Percentiles rank a stretch among this genome's conserved stretches.
phyloP scores from a whole-genome alignment of 2,113 vertebrate species.

The Ictalurus furcatus region DNA sequence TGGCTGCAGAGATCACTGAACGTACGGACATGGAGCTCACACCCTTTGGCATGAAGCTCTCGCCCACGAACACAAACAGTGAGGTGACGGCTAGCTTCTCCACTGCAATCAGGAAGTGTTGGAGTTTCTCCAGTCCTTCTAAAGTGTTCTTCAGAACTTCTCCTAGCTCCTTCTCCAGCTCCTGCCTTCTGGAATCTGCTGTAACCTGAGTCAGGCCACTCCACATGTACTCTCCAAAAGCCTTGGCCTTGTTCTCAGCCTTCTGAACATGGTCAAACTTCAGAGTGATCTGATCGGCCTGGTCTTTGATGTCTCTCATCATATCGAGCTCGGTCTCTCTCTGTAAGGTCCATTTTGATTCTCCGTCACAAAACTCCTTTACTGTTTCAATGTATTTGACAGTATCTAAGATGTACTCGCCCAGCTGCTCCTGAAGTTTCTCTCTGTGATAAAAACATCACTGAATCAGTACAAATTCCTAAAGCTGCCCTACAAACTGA shows the following conservation, averaged over 20 bases:
- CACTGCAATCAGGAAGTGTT: slow-evolving; percentile 67
- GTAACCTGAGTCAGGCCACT: slow-evolving; percentile 4
- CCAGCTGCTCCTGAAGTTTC: slow-evolving; percentile 26
- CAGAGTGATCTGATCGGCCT: slow-evolving; percentile 46
- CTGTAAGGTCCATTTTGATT: slow-evolving; percentile 52
- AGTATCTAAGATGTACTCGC: slow-evolving; percentile 42
- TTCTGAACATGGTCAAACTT: slow-evolving; percentile 22
- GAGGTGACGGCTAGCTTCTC: slow-evolving; percentile 73
- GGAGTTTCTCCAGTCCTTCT: slow-evolving; percentile 62
- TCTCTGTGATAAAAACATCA: slow-evolving; percentile 20
- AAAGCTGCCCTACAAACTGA: neutral
- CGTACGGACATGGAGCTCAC: slow-evolving; percentile 44
- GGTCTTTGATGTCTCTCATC: slow-evolving; percentile 51
- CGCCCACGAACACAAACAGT: slow-evolving; percentile 59
- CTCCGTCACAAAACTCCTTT: slow-evolving; percentile 39
- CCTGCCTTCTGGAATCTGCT: slow-evolving; percentile 38
- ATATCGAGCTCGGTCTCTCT: slow-evolving; percentile 56
- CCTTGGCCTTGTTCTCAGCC: slow-evolving; percentile 16
- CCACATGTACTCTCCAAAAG: slow-evolving; percentile 20
- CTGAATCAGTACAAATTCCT: neutral
- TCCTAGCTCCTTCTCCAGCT: slow-evolving; percentile 63
- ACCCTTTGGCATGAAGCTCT: slow-evolving; percentile 52
- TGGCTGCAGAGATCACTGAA: slow-evolving; percentile 53
- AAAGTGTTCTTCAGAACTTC: slow-evolving; percentile 59
- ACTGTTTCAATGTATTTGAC: slow-evolving; percentile 36